Evolutionary conservation across 2,888 invertebrate species (phyloP).

Genomic region (Eilema sororculum): DNA sequence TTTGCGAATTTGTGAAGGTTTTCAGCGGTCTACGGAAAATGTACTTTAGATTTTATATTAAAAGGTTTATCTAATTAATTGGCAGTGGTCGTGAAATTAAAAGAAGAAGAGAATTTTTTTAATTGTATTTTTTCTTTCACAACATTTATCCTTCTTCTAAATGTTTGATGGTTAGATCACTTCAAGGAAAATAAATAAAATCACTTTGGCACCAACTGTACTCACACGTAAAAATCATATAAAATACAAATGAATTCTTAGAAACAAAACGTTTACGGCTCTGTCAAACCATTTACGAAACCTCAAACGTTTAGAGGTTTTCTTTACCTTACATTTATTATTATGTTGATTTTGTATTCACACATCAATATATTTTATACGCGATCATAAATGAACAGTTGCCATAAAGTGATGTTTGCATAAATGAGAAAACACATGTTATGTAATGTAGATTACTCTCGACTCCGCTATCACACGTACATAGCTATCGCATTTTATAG

Average conservation of each 20-base stretch:
- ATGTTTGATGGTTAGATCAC: too few relatives aligned
- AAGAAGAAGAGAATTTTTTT: too few relatives aligned
- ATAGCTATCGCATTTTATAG: slow-evolving; percentile 43
- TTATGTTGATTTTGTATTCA: slow-evolving; percentile 36
- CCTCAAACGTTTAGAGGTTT: slow-evolving; percentile 23
- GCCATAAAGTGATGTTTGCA: slow-evolving; percentile 36
- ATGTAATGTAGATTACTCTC: slow-evolving; percentile 40
- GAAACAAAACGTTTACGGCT: slow-evolving; percentile 3
- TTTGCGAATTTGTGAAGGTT: too few relatives aligned
- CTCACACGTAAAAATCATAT: background rate
- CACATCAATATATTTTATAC: slow-evolving; percentile 37
- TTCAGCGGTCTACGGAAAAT: too few relatives aligned
- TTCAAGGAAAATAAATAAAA: too few relatives aligned
- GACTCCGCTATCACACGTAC: slow-evolving; percentile 30
- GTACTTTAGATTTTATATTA: too few relatives aligned
- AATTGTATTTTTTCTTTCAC: too few relatives aligned
- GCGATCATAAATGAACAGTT: slow-evolving; percentile 39
- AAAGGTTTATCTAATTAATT: too few relatives aligned
- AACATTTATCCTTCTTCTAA: too few relatives aligned
- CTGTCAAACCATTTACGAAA: slow-evolving; percentile 7
- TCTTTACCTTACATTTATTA: slow-evolving; percentile 37
- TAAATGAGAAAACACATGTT: slow-evolving; percentile 34
- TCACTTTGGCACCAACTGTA: background rate
- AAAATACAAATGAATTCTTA: background rate
- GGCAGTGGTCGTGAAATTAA: too few relatives aligned